phyloP scores from a whole-genome alignment of 2,888 invertebrate genomes.

The Trachelus iudaicus region DNA sequence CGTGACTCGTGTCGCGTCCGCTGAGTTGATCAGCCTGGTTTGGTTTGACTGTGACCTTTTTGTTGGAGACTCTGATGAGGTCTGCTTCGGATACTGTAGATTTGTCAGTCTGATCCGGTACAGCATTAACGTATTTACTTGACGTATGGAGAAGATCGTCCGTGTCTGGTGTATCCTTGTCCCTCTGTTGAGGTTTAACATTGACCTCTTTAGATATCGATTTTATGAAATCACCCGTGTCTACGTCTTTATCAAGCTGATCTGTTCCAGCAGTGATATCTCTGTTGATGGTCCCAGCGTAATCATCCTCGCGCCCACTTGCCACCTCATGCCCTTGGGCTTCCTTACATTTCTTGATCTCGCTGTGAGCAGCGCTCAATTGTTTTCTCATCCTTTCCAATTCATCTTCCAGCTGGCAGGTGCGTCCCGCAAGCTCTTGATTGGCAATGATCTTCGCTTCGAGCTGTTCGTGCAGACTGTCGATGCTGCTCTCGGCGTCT shows the following conservation, averaged over 20 bases:
- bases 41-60: neutral
- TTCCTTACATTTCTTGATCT: slow-evolving; percentile 69
- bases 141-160: neutral
- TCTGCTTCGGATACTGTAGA: neutral
- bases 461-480: slow-evolving; percentile 67
- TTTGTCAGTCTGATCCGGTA: neutral
- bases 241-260: slow-evolving; percentile 14
- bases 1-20: neutral
- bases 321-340: slow-evolving; percentile 66
- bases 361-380: slow-evolving; percentile 59
- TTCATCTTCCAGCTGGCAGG: slow-evolving; percentile 66
- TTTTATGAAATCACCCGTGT: slow-evolving; percentile 14
- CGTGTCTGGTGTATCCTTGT: neutral
- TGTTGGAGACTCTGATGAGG: neutral
- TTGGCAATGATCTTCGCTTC: slow-evolving; percentile 71
- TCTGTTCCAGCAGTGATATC: slow-evolving; percentile 2
- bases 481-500: slow-evolving; percentile 67
- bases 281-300: slow-evolving; percentile 29
- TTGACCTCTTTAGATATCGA: neutral
- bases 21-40: neutral
- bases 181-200: neutral
- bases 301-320: slow-evolving; percentile 36
- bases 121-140: neutral
- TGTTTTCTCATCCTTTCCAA: slow-evolving; percentile 71
- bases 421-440: slow-evolving; percentile 67